A percentile compares a stretch with the other conserved stretches of the same genome.
Conservation (phyloP, 2,888 invertebrate species). For the Thereva unica region DNA sequence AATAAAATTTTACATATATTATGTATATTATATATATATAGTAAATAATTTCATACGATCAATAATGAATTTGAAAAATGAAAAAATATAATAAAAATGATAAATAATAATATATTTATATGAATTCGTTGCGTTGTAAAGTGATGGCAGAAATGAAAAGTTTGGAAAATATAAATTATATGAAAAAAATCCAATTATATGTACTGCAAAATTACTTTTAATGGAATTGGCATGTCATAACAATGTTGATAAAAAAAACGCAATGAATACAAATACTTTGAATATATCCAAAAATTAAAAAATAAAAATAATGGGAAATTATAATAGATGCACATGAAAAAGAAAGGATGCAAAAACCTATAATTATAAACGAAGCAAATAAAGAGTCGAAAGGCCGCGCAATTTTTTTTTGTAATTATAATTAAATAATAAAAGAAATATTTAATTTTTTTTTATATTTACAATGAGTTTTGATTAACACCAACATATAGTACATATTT, state of each 20-base stretch:
- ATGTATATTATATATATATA: constrained; percentile 10
- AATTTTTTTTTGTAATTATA: not conserved
- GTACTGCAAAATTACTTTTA: constrained; percentile 18
- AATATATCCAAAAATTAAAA: constrained; percentile 11
- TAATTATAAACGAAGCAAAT: constrained; percentile 17
- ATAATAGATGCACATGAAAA: not conserved
- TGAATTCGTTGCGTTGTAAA: no score
- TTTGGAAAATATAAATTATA: constrained; percentile 6
- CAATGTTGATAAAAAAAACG: constrained; percentile 14
- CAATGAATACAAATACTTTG: constrained; percentile 6
- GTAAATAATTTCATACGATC: no score
- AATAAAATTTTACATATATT: constrained; percentile 22
- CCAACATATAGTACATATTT: not conserved
- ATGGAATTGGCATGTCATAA: constrained; percentile 24
- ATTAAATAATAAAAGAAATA: not conserved
- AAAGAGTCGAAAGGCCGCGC: constrained; percentile 9
- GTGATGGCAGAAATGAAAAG: no score
- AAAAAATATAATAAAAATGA: no score
- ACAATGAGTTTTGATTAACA: not conserved
- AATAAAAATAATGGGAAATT: no score
- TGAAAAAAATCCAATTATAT: constrained; percentile 1
- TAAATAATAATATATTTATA: no score
- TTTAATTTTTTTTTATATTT: not conserved
- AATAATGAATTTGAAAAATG: no score
- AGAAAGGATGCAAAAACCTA: not conserved